A percentile compares a stretch with the other conserved stretches of the same genome.
These are phyloP conservation scores for Graptemys geographica DNA, from an alignment of 2,797 vertebrate genomes.

Conservation along the genomic window DNA sequence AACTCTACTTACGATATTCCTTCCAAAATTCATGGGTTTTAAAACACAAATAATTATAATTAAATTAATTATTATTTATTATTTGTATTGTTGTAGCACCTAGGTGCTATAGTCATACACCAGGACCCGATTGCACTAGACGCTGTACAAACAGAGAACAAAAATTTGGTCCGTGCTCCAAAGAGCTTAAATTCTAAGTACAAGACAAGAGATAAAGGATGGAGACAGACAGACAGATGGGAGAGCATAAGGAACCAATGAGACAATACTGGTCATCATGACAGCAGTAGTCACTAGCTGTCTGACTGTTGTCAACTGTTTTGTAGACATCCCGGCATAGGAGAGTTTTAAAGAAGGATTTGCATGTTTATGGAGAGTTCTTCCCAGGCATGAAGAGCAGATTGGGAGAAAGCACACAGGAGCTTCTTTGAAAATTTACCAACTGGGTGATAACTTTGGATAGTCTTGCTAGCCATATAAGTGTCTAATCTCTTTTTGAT, in stretches of 20 bases:
- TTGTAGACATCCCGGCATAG: not conserved
- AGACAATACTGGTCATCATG: not conserved
- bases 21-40: not conserved
- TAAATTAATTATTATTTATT: not conserved
- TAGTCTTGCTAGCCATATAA: not conserved
- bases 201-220: not conserved
- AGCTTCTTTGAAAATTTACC: accelerated
- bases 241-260: not conserved
- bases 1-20: not conserved
- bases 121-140: not conserved
- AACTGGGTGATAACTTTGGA: accelerated
- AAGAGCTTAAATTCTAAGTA: not conserved
- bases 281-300: not conserved
- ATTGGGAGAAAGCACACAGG: not conserved
- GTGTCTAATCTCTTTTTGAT: not conserved
- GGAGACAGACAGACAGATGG: not conserved
- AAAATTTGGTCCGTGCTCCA: not conserved
- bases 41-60: not conserved
- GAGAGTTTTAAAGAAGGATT: not conserved
- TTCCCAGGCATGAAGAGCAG: not conserved
- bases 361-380: too few relatives aligned
- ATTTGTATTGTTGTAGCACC: not conserved
- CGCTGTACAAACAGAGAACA: not conserved
- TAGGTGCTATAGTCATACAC: too few relatives aligned
- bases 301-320: not conserved